Base-by-base conservation (phyloP, 1,140 invertebrate species). In the Holcopasites calliopsidis region DNA sequence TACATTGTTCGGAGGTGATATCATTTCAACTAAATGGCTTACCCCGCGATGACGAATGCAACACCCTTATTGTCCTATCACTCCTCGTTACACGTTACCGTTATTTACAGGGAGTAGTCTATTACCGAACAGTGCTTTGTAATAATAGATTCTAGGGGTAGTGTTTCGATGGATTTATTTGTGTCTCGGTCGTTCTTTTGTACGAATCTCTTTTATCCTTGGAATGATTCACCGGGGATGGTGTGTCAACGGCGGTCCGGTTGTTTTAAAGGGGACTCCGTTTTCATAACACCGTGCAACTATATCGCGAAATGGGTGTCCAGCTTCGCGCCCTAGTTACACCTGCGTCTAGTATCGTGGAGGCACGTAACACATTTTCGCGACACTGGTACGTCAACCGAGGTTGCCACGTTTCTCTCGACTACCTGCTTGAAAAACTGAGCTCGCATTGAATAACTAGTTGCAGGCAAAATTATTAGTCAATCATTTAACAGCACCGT, bases 251-350 rank as follows among this genome's bases (percentile, higher is more conserved):
- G 58, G 49, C 52, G 38, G 42, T 8, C 52, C 10, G 26, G 33
- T 62, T 40, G 33, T 8, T 57, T 1, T 31, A n/a, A 47, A 33
- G 21, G 33, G 55, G 79, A 82, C 79, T n/a, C 79, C 81, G 80
- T 81, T 80, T 65, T 71, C 50, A 76, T 52, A 69, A 71, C 52
- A 64, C 33, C 47, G 28, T 66, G 42, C 70, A 47, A 72, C 65
- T 82, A 58, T 31, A 77, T 62, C 49, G 62, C 60, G 52, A 84
- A 80, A 76, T 83, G 77, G 64, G 68, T 86, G 76, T 83, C 75
- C 77, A 77, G 77, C 77, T 79, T 85, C 77, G 83, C 79, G 86
- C 69, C 77, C 85, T 79, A 87, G 81, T 87, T 87, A 85, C 81
- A 86, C 83, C 79, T 84, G 77, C 71, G 71, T 74, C 71, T 75